Conservation (phyloP, 2,888 invertebrate species). For the Agrotis exclamationis region DNA sequence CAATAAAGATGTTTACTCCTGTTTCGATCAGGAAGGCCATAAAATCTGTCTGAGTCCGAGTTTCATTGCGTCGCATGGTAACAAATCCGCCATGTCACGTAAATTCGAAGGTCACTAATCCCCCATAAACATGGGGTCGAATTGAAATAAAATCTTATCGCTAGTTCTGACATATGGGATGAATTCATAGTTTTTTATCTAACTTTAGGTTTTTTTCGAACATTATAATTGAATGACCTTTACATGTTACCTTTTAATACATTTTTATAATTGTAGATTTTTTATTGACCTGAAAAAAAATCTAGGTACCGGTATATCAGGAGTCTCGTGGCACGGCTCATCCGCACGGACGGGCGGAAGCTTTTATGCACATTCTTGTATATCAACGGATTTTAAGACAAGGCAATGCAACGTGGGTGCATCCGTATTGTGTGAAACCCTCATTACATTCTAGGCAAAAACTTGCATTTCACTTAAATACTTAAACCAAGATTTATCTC, state of each 20-base stretch:
- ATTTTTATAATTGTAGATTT: not conserved
- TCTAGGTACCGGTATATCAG: not conserved
- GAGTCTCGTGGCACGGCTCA: too few species aligned
- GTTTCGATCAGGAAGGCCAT: slow-evolving; percentile 5
- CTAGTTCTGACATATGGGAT: slow-evolving; percentile 38
- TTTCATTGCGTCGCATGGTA: slow-evolving; percentile 17
- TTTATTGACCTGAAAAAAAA: not conserved
- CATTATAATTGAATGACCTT: too few species aligned
- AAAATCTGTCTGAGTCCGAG: slow-evolving; percentile 13
- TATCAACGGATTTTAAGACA: too few species aligned
- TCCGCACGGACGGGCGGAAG: too few species aligned
- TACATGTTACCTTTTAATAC: too few species aligned
- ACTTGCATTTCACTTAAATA: not conserved
- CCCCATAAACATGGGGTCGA: slow-evolving; percentile 45
- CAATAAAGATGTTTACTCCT: slow-evolving; percentile 3
- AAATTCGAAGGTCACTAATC: slow-evolving; percentile 39
- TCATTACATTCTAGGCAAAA: not conserved
- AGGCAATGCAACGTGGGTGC: too few species aligned
- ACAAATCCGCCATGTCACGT: slow-evolving; percentile 18
- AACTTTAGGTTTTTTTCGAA: too few species aligned
- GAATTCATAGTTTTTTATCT: slow-evolving; percentile 28
- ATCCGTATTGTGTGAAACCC: too few species aligned
- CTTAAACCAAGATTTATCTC: not conserved
- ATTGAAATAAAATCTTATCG: slow-evolving; percentile 63
- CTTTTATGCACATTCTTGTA: too few species aligned